Conservation (phyloP, 2,888 invertebrate species). For the Hirtodrosophila duncani region DNA sequence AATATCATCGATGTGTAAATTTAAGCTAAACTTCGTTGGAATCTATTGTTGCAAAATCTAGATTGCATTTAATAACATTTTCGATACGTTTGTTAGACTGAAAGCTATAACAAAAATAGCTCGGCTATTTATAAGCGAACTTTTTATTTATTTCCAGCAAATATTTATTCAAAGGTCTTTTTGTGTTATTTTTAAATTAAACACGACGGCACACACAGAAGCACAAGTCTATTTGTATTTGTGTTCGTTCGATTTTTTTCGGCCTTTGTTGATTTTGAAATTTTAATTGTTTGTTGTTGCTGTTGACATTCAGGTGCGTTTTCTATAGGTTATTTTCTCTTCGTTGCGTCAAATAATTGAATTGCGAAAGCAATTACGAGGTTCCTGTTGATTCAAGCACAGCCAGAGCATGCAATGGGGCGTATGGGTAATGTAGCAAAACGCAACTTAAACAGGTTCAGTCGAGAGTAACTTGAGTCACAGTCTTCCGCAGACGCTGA, state of each 20-base stretch:
- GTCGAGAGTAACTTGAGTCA: too few species aligned
- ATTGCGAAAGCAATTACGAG: constrained; percentile 63
- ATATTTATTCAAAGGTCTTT: constrained; percentile 43
- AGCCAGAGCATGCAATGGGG: constrained; percentile 38
- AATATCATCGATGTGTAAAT: too few species aligned
- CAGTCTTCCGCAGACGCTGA: too few species aligned
- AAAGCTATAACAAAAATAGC: too few species aligned
- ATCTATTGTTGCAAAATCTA: too few species aligned
- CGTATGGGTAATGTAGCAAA: constrained; percentile 35
- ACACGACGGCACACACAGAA: constrained; percentile 10
- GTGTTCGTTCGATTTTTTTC: constrained; percentile 18
- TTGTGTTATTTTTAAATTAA: constrained; percentile 40
- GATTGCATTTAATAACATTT: too few species aligned
- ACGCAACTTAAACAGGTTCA: too few species aligned
- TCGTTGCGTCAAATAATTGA: constrained; percentile 49
- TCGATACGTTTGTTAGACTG: too few species aligned
- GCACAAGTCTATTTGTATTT: constrained; percentile 15
- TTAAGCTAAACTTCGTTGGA: too few species aligned
- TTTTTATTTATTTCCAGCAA: constrained; percentile 23
- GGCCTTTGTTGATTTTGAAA: constrained; percentile 18
- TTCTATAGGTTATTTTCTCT: constrained; percentile 16
- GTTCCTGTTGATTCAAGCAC: constrained; percentile 56
- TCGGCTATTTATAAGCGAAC: too few species aligned
- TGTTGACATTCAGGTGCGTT: constrained; percentile 41
- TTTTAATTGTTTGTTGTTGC: constrained; percentile 49